Conservation (phyloP, 2,888 invertebrate species). For the Drosophila atroscutellata region DNA sequence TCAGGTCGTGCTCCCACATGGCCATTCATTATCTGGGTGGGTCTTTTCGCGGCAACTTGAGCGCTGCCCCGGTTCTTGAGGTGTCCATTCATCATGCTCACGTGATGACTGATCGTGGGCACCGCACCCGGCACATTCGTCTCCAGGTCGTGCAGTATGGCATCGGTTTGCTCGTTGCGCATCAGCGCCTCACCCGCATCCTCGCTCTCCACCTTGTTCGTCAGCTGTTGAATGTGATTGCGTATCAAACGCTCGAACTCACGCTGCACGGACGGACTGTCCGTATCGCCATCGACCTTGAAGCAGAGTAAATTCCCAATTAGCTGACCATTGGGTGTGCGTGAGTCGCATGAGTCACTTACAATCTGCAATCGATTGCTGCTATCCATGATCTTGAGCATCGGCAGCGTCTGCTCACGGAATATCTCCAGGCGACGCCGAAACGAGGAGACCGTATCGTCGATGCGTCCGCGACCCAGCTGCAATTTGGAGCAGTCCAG, state of each 20-base stretch:
- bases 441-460: constrained; percentile 95
- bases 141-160: constrained; percentile 84
- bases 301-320: not conserved
- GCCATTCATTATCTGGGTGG: constrained; percentile 79
- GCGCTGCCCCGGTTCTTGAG: constrained; percentile 78
- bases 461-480: constrained; percentile 92
- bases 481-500: constrained; percentile 96
- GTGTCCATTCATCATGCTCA: constrained; percentile 85
- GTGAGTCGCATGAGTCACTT: constrained; percentile 83
- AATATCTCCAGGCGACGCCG: constrained; percentile 93
- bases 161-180: constrained; percentile 80
- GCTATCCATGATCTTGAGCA: constrained; percentile 94
- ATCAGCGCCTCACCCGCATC: constrained; percentile 37
- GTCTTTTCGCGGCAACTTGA: constrained; percentile 47
- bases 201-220: constrained; percentile 57
- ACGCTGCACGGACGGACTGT: constrained; percentile 90
- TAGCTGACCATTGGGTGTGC: not conserved
- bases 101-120: constrained; percentile 85
- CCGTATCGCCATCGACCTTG: constrained; percentile 94
- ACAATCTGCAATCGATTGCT: constrained; percentile 93
- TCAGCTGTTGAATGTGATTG: constrained; percentile 88
- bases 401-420: constrained; percentile 93
- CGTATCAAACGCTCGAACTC: constrained; percentile 90
- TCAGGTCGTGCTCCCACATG: constrained; percentile 61
- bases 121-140: constrained; percentile 84